phyloP scores from a whole-genome alignment of 2,113 vertebrate genomes.

The Haliaeetus leucogaster region DNA sequence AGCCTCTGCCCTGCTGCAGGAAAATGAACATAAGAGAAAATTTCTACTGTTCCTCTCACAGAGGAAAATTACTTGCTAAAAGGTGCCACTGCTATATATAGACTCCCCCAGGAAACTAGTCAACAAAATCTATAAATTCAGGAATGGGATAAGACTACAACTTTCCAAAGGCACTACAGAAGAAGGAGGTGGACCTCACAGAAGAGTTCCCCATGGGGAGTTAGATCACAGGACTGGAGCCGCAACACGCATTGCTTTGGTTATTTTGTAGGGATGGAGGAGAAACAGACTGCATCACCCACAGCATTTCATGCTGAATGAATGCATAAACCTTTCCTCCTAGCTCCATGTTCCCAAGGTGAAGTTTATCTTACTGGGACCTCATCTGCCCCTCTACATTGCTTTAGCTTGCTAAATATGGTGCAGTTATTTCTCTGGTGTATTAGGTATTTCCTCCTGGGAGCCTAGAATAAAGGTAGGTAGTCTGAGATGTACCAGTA shows the following conservation, averaged over 20 bases:
- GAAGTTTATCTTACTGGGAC: not conserved
- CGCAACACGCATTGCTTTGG: not conserved
- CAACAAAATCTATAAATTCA: not conserved
- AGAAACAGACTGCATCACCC: slow-evolving; percentile 11
- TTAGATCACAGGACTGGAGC: not conserved
- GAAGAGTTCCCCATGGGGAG: not conserved
- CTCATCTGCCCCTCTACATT: not conserved
- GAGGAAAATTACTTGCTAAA: not conserved
- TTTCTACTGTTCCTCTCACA: not conserved
- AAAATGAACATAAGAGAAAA: not conserved
- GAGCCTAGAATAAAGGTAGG: not conserved
- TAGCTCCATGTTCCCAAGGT: not conserved
- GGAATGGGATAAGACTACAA: not conserved
- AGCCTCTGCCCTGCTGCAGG: not conserved
- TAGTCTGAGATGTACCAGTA: not conserved
- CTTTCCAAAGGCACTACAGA: not conserved
- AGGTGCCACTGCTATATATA: not conserved
- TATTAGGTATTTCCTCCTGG: not conserved
- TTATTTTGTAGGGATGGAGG: not conserved
- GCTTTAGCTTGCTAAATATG: not conserved
- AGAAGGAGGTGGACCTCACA: not conserved
- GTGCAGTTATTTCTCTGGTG: not conserved
- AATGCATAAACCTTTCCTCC: not conserved
- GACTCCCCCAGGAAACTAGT: not conserved
- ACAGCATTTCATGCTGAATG: not conserved